Evolutionary conservation across 2,888 invertebrate species (phyloP), one percentile per base, ranked within the genome.

Genomic region (Eupithecia subumbrata): DNA sequence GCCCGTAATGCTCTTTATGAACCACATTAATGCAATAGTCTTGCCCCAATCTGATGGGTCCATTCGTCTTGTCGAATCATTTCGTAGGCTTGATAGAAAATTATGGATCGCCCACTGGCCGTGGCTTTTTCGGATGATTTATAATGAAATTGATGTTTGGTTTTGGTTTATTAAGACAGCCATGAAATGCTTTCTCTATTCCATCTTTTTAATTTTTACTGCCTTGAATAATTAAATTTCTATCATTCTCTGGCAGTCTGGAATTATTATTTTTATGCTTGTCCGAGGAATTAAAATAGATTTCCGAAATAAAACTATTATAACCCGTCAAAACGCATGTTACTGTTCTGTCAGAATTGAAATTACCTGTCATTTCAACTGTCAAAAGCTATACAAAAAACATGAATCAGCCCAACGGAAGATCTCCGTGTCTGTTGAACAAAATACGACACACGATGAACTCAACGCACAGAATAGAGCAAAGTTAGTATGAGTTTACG

Each of bases 1-100:
- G 85, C 84, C 86, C 84, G 87, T 91, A 92, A 90, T 91, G 87
- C 90, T 86, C 84, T 90, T 89, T 89, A 89, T 88, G 89, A 88
- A 88, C 37, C 18, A 67, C 85, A 86, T 89, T 89, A 88, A 88
- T 87, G 88, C 88, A 88, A 84, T 85, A 81, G 72, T 60, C 72
- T 69, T 66, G 56, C 63, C 71, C 60, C 64, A 45, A 75, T 66
- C 56, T 72, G 75, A 77, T 77, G 75, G 77, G 74, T 69, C 80
- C 81, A 81, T 87, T 85, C 83, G 83, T 87, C 87, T 86, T 87
- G 85, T 86, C 82, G 84, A 84, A 85, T 85, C 82, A 85, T 81
- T 78, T 83, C 83, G 83, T 84, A 70, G 73, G 74, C 72, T 79
- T 78, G 78, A 82, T 82, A 80, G 79, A 79, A 80, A 82, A 79